Base-by-base conservation (phyloP, 2,113 vertebrate genomes). In the Xerus inauris region DNA sequence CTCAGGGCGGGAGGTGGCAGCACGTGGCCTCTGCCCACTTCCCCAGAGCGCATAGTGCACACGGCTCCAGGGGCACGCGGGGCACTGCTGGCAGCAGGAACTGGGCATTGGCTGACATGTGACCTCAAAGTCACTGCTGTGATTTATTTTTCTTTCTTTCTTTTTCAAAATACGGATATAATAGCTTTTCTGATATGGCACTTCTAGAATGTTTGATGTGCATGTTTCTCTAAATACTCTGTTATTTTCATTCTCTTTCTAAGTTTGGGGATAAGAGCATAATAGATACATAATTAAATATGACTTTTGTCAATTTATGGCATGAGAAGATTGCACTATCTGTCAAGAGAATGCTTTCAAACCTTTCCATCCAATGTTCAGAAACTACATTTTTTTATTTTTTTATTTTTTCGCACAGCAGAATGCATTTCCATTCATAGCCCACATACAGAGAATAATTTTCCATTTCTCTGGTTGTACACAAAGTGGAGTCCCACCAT, bases 11-110 rank as follows among this genome's bases (percentile, higher is more conserved):
- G 40, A 65, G 42, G 64, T 54, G 28, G 49, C 4, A 1, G 17
- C 9, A 1, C 4, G 35, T 30, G 8, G 35, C 71, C 19, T 81
- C 20, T 32, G 17, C 28, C n/a, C 1, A 0, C 13, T 4, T 1
- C 5, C 7, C 32, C 17, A 5, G 17, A 13, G 57, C 16, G 42
- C 14, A 0, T 11, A 13, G 62, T 5, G 2, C 62, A 49, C 73
- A 7, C 3, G 35, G 45, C 26, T 6, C 8, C 2, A 13, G 76
- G 54, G 73, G 38, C 8, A 38, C 8, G 0, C 45, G 3, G 7
- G 54, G 16, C 24, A n/a, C 8, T 19, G 6, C 13, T 35, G 28
- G 13, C 2, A 11, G 17, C 8, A 11, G 65, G 96, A 94, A 65
- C 71, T 51, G 88, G 54, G 62, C 71, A 73, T 62, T 42, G 11